Conservation (phyloP, 2,797 vertebrate species). For the Chiroxiphia lanceolata region DNA sequence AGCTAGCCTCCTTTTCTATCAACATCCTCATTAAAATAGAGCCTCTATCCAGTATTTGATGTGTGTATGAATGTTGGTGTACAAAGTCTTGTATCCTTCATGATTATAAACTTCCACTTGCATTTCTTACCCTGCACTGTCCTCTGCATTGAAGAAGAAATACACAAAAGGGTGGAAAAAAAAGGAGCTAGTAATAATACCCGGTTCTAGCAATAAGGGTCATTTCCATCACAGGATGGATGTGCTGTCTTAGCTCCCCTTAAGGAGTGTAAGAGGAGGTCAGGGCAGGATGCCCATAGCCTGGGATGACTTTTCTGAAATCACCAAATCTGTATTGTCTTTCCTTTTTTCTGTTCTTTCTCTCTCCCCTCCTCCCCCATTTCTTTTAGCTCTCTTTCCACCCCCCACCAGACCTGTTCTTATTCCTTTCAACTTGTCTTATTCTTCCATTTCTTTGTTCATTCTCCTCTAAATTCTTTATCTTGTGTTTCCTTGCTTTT, state of each 20-base stretch:
- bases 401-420: rapidly evolving
- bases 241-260: background rate
- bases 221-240: background rate
- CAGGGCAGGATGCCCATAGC: background rate
- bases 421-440: background rate
- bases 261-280: background rate
- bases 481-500: background rate
- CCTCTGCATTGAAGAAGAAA: background rate
- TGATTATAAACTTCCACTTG: background rate
- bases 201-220: background rate
- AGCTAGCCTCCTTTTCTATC: background rate
- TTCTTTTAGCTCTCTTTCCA: background rate
- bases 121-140: background rate
- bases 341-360: background rate
- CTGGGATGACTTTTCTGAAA: background rate
- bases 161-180: rapidly evolving
- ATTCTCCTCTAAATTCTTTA: background rate
- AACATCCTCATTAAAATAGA: background rate
- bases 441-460: background rate
- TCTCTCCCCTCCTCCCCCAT: rapidly evolving
- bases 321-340: background rate
- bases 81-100: background rate
- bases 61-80: background rate
- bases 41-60: background rate
- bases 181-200: background rate